A percentile compares a stretch with the other conserved stretches of the same genome.
These are phyloP conservation scores for Cataglyphis cursor DNA, from an alignment of 2,888 invertebrate species.

Conservation along the genomic window DNA sequence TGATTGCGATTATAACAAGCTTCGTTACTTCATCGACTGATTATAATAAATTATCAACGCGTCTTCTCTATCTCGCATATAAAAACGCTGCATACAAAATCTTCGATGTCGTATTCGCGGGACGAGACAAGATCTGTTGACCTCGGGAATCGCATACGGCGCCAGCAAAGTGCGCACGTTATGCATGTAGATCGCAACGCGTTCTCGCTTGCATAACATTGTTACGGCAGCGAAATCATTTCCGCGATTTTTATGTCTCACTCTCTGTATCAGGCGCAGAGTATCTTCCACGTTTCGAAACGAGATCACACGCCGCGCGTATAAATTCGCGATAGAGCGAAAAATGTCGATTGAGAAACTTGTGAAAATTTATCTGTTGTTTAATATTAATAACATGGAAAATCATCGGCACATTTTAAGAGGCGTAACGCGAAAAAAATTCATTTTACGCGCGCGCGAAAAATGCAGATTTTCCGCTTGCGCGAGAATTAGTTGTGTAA, in stretches of 20 bases:
- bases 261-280: neutral
- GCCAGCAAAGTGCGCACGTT: conserved; percentile 31
- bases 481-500: conserved; percentile 16
- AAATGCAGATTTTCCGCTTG: conserved; percentile 14
- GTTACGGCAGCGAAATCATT: conserved; percentile 41
- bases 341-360: neutral
- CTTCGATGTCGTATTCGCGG: neutral
- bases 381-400: neutral
- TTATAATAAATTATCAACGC: conserved; percentile 16
- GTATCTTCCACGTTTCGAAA: neutral
- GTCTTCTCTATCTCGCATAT: neutral
- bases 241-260: conserved; percentile 35
- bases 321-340: neutral
- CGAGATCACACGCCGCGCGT: neutral
- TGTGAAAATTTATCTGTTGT: neutral
- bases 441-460: neutral
- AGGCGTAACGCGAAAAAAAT: neutral
- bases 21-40: neutral
- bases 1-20: neutral
- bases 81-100: neutral
- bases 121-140: conserved; percentile 25
- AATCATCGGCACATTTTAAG: neutral
- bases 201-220: conserved; percentile 44
- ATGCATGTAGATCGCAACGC: conserved; percentile 54
- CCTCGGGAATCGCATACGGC: conserved; percentile 44